phyloP scores from a whole-genome alignment of 2,888 invertebrate genomes.

The Esperia sulphurella region DNA sequence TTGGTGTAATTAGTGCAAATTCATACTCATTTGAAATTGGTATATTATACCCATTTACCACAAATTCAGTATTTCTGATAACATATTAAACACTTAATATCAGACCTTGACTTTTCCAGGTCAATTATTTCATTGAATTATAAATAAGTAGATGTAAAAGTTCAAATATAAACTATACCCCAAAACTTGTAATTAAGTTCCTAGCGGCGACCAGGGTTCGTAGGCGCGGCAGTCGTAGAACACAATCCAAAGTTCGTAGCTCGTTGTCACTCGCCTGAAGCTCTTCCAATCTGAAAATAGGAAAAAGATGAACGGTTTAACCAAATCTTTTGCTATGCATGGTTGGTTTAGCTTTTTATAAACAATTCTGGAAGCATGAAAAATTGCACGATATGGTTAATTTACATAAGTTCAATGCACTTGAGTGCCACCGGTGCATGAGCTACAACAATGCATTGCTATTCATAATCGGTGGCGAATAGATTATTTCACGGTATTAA shows the following conservation, averaged over 20 bases:
- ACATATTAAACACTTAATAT: too few relatives aligned
- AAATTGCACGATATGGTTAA: neutral
- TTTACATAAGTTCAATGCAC: slow-evolving; percentile 2
- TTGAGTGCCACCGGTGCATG: neutral
- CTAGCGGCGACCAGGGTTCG: slow-evolving; percentile 76
- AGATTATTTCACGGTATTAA: neutral
- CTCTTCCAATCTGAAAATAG: slow-evolving; percentile 82
- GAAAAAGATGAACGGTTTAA: neutral
- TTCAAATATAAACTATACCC: slow-evolving; percentile 30
- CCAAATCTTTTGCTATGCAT: too few relatives aligned
- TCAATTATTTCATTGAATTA: too few relatives aligned
- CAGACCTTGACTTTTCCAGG: too few relatives aligned
- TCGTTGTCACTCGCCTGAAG: slow-evolving; percentile 86
- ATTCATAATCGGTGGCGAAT: neutral
- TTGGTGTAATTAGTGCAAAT: too few relatives aligned
- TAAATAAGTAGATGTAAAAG: too few relatives aligned
- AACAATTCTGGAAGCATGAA: too few relatives aligned
- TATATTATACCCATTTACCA: too few relatives aligned
- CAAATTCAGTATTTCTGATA: too few relatives aligned
- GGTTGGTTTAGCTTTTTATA: too few relatives aligned
- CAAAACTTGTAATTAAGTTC: slow-evolving; percentile 57
- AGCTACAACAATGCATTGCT: neutral
- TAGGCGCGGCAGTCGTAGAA: slow-evolving; percentile 80
- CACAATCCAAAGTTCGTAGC: slow-evolving; percentile 79
- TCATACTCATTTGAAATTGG: too few relatives aligned